These are phyloP conservation scores for Platynereis dumerilii DNA, from an alignment of 2,888 invertebrate genomes.

Conservation along the genomic window DNA sequence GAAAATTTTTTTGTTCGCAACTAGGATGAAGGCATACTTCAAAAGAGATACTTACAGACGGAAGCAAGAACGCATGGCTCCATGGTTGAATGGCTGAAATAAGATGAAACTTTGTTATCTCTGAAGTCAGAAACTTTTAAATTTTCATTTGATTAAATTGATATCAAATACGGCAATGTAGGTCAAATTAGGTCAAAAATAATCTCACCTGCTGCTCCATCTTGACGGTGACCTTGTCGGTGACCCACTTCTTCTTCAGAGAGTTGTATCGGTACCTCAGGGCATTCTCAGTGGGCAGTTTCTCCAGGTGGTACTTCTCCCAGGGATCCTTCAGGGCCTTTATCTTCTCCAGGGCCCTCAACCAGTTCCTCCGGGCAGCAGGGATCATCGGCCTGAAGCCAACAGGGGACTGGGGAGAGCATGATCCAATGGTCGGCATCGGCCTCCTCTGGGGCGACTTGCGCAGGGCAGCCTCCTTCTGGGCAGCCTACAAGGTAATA, in stretches of 20 bases:
- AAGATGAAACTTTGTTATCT: too few species aligned
- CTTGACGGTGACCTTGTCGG: conserved; percentile 66
- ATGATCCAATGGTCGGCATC: neutral
- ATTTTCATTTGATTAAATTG: too few species aligned
- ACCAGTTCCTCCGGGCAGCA: conserved; percentile 26
- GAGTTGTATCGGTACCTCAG: conserved; percentile 67
- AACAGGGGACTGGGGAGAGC: neutral
- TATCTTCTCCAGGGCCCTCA: conserved; percentile 31
- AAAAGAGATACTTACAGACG: conserved; percentile 64
- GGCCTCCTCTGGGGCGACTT: neutral
- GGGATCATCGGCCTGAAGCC: conserved; percentile 13
- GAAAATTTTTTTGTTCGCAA: too few species aligned
- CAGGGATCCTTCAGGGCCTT: conserved; percentile 64
- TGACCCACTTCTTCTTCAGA: conserved; percentile 65
- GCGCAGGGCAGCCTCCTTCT: too few species aligned
- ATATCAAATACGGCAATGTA: too few species aligned
- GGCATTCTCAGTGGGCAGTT: conserved; percentile 63
- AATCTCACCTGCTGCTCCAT: conserved; percentile 63
- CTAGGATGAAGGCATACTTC: neutral
- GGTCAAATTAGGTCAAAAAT: too few species aligned
- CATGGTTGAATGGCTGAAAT: conserved; percentile 66
- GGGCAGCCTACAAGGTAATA: too few species aligned
- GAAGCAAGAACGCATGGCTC: conserved; percentile 69
- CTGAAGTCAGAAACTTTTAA: too few species aligned
- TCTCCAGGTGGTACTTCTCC: conserved; percentile 65